Evolutionary conservation across 1,140 invertebrate genomes (phyloP).

Genomic region (Drosophila bifasciata): DNA sequence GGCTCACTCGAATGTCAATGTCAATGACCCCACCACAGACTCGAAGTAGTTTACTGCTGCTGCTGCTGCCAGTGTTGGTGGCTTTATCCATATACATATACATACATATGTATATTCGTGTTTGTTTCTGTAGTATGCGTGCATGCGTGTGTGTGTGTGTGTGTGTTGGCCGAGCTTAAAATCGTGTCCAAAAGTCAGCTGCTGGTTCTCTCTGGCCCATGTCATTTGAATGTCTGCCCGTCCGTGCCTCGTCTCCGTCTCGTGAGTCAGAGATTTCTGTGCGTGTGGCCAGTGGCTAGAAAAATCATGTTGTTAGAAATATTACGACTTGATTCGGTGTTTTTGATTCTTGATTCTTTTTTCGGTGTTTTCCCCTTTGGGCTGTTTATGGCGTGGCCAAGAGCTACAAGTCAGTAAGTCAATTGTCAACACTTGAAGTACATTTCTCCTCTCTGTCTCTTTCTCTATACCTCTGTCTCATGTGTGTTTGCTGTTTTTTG

Average conservation of each 20-base stretch:
- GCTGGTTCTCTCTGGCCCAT: constrained; percentile 47
- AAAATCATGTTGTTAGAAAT: constrained; percentile 43
- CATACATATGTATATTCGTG: too few species aligned
- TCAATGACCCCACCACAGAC: constrained; percentile 26
- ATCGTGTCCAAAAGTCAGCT: constrained; percentile 51
- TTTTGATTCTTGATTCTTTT: constrained; percentile 22
- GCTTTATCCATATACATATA: too few species aligned
- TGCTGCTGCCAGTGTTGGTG: too few species aligned
- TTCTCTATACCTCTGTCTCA: background rate
- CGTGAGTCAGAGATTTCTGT: background rate
- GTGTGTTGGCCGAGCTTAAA: constrained; percentile 41
- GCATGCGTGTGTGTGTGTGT: too few species aligned
- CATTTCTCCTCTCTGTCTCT: constrained; percentile 20
- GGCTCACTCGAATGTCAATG: constrained; percentile 12
- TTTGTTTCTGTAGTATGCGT: too few species aligned
- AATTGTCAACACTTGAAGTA: constrained; percentile 73
- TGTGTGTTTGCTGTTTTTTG: constrained; percentile 3
- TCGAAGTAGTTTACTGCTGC: constrained; percentile 34
- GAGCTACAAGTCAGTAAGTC: constrained; percentile 74
- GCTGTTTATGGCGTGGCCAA: constrained; percentile 38
- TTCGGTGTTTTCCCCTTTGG: constrained; percentile 6
- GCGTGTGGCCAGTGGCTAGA: constrained; percentile 36
- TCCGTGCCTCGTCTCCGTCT: constrained; percentile 1
- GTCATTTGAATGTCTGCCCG: constrained; percentile 54
- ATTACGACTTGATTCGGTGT: constrained; percentile 56